Evolutionary conservation across 2,797 vertebrate species (phyloP), one percentile per base, ranked within the genome.

Genomic region (Urophycis tenuis): DNA sequence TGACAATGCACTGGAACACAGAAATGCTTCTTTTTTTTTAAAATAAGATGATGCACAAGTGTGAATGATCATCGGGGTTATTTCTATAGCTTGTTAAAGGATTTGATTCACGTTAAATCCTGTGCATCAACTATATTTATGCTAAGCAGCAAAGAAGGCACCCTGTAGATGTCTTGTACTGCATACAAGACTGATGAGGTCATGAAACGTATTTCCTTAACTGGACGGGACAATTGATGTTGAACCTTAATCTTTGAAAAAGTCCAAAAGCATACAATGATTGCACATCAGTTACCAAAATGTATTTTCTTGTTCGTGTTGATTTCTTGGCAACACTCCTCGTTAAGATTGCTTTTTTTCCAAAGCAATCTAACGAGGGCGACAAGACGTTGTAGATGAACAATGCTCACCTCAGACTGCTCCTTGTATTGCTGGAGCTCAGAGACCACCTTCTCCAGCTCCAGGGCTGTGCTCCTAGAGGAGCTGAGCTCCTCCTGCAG

Each of bases 361-460:
- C 3, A 60, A 60, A 60, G 22, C 15, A 60, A 60, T 19, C 49
- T 19, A 8, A 60, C 8, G 22, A 60, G 22, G 3, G 22, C 15
- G 22, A 69, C n/a, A 69, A 12, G 8, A 30, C 25, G 17, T 7
- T 39, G 41, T 5, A 69, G 25, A 25, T 17, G 5, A 72, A 31
- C 19, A 29, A 60, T 77, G 22, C 80, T 34, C 93, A 99, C 97
- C 92, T 92, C 90, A 82, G 91, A 93, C 80, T 94, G 92, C 74
- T 97, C 94, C 0, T 94, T 95, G 77, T 94, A 93, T 10, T 86
- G 85, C 80, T 90, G 92, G 88, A 98, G 89, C 78, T 95, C 94
- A 72, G 92, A 91, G 35, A 94, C 85, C 79, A 90, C 87, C 77
- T 91, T 92, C 85, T 94, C 86, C 78, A 96, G 85, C 78, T 93